Base-by-base conservation (phyloP, 2,113 vertebrate species). In the Hepsetus odoe region DNA sequence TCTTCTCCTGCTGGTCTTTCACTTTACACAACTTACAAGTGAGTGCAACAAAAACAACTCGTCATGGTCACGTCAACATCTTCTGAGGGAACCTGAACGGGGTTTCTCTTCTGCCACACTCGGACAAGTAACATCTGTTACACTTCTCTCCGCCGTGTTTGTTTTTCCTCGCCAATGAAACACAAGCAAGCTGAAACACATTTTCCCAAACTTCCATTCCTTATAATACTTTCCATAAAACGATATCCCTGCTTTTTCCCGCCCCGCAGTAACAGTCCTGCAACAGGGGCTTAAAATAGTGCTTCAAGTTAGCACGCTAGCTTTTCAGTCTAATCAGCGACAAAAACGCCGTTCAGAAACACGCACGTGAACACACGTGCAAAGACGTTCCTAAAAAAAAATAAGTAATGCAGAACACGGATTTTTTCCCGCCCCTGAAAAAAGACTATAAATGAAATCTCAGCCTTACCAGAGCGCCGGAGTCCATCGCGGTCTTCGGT, bases 401-500 rank as follows among this genome's bases (percentile, higher is more conserved):
- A 69, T 1, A 28, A 28, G 49, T 42, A 30, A 49, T 28, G 22
- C 1, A 38, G 32, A 64, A 24, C 28, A 24, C 8, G 42, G 12
- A 42, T 49, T 30, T 56, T 49, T 58, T 55, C 26, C 9, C 9
- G n/a, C 7, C 12, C 12, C 9, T 16, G n/a, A 35, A 22, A 80
- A 61, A 12, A 8, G 66, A 74, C 33, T 33, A 13, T 42, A 66
- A 68, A 68, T 20, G 65, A 72, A 35, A 33, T 24, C 35, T 73
- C 33, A 66, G 33, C 79, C 44, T 91, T 86, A 94, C 93, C 93
- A 86, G 88, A 89, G 90, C 88, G 85, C 84, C 35, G 83, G 88
- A 89, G 83, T 94, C 93, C 92, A 94, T 94, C 83, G 85, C 86
- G 85, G 85, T 84, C 79, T 81, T 88, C 82, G 76, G 88, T 94